Percentiles rank a stretch among this genome's conserved stretches.
Conservation (phyloP, 2,797 vertebrate genomes). For the Chrosomus eos region DNA sequence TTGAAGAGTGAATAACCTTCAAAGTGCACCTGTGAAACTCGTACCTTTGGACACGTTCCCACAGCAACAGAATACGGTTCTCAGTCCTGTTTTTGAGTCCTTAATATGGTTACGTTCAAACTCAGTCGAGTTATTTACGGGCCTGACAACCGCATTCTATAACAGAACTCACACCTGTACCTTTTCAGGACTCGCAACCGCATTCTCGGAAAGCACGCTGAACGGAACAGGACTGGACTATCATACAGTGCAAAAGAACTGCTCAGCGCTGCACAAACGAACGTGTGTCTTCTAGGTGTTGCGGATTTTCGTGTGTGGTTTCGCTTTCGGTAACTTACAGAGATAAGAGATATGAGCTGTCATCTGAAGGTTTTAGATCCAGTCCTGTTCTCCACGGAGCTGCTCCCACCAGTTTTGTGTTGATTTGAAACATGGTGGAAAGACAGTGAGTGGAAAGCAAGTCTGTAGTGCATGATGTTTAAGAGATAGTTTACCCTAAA, state of each 20-base stretch:
- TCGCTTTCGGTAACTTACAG: not conserved
- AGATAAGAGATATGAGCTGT: not conserved
- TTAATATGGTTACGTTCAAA: not conserved
- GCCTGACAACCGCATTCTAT: not conserved
- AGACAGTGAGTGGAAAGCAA: not conserved
- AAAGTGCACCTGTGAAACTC: not conserved
- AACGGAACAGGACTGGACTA: not conserved
- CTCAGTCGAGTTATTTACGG: not conserved
- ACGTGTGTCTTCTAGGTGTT: not conserved
- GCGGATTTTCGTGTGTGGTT: not conserved
- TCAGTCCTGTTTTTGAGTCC: not conserved
- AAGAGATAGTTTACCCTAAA: not conserved
- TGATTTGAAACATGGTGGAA: not conserved
- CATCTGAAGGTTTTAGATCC: not conserved
- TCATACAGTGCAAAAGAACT: not conserved
- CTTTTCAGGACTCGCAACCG: not conserved
- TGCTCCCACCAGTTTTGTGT: not conserved
- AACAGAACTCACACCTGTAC: not conserved
- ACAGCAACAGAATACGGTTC: not conserved
- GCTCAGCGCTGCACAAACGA: not conserved
- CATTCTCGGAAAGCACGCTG: not conserved
- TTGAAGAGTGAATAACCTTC: not conserved
- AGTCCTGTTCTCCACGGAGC: not conserved
- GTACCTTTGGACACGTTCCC: not conserved
- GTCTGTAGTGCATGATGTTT: not conserved